Percentiles rank a stretch among this genome's conserved stretches.
These are phyloP conservation scores for Scaptomyza hsui DNA, from an alignment of 1,140 invertebrate species.

Conservation along the genomic window DNA sequence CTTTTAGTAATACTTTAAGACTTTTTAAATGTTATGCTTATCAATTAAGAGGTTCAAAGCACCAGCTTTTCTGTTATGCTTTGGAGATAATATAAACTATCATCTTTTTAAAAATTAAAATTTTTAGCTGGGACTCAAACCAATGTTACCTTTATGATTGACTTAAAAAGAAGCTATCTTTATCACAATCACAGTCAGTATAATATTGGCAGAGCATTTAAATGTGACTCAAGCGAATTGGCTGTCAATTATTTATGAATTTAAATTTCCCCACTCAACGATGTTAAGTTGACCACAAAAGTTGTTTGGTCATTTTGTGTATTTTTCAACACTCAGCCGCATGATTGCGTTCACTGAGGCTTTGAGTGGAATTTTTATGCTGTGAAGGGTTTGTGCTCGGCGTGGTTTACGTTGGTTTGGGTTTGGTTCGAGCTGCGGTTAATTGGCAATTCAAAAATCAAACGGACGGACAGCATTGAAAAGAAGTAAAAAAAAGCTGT, in stretches of 20 bases:
- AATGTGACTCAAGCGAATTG: neutral
- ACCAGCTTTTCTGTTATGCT: no score
- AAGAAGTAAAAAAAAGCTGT: conserved; percentile 1
- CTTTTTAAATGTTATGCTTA: no score
- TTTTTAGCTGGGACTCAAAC: no score
- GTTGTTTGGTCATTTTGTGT: conserved; percentile 24
- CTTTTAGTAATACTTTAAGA: no score
- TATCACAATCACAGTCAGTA: no score
- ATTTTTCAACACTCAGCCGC: conserved; percentile 22
- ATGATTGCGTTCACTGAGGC: conserved; percentile 18
- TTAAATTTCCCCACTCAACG: neutral
- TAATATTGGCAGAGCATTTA: neutral
- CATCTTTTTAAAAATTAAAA: no score
- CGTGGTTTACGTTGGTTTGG: neutral
- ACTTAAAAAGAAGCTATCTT: no score
- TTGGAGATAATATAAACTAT: no score
- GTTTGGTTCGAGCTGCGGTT: conserved; percentile 48
- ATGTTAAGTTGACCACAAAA: conserved; percentile 26
- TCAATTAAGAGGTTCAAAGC: no score
- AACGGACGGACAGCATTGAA: neutral
- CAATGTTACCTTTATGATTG: no score
- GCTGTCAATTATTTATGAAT: conserved; percentile 7
- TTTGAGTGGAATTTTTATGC: conserved; percentile 1
- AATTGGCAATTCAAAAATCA: conserved; percentile 50
- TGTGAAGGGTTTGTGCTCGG: conserved; percentile 41